Conservation (phyloP, 2,113 vertebrate genomes). For the Psophia crepitans region DNA sequence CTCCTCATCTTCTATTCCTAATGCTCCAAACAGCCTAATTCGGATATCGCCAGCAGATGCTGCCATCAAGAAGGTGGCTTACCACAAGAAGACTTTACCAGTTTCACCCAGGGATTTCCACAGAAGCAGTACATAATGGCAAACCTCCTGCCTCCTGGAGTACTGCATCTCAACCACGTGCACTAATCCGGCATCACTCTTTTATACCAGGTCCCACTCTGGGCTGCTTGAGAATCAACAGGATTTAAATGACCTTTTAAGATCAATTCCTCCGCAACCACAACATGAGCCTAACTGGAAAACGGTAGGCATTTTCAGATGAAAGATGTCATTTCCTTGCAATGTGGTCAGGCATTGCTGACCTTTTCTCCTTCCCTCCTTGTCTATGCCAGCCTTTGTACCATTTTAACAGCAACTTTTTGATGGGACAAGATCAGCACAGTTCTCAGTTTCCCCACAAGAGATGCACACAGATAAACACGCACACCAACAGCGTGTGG, state of each 20-base stretch:
- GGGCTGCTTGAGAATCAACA: not conserved
- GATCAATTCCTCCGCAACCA: not conserved
- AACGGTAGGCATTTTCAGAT: not conserved
- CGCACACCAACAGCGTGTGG: not conserved
- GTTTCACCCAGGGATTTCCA: not conserved
- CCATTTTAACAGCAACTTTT: not conserved
- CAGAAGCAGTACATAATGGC: not conserved
- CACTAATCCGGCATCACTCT: not conserved
- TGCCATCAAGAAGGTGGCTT: not conserved
- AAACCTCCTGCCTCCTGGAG: not conserved
- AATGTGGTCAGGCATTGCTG: not conserved
- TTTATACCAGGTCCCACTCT: not conserved
- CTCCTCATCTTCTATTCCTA: constrained; percentile 16
- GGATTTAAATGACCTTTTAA: not conserved
- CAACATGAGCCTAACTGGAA: not conserved
- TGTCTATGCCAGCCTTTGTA: not conserved
- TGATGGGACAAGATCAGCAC: not conserved
- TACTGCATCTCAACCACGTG: not conserved
- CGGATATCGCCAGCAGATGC: not conserved
- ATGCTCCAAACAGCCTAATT: not conserved
- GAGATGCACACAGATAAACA: not conserved
- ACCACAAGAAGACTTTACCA: not conserved
- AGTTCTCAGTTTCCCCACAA: not conserved
- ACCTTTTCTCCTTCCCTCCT: not conserved
- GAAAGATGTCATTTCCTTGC: not conserved